A percentile compares a stretch with the other conserved stretches of the same genome.
phyloP scores from a whole-genome alignment of 2,888 invertebrate genomes.

The Arrhopalites spinosus region DNA sequence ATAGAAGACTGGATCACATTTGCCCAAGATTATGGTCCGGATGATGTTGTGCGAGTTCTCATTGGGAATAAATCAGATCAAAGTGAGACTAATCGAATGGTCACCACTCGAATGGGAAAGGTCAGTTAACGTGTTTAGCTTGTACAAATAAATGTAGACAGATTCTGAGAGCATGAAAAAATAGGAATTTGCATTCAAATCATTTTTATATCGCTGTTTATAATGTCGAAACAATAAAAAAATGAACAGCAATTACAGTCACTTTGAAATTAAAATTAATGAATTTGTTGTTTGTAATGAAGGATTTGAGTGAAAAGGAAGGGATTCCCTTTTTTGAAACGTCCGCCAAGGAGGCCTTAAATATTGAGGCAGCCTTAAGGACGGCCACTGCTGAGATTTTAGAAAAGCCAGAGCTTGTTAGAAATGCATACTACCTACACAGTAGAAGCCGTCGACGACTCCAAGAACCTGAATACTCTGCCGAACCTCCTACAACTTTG shows the following conservation, averaged over 20 bases:
- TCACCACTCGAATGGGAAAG: conserved; percentile 46
- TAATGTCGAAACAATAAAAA: too few relatives aligned
- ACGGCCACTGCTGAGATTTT: conserved; percentile 52
- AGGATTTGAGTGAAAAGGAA: conserved; percentile 31
- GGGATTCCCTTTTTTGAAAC: conserved; percentile 86
- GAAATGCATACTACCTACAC: conserved; percentile 39
- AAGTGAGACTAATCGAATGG: conserved; percentile 36
- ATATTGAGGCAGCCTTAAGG: conserved; percentile 83
- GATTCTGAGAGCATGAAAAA: too few relatives aligned
- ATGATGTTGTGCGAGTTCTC: conserved; percentile 43
- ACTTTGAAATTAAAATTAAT: neutral
- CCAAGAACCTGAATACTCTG: conserved; percentile 6
- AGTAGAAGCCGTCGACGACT: conserved; percentile 15
- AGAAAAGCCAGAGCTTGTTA: conserved; percentile 49
- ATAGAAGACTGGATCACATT: conserved; percentile 50
- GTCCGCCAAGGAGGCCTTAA: conserved; percentile 87
- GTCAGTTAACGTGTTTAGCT: neutral
- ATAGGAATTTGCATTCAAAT: neutral
- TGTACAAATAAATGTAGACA: neutral
- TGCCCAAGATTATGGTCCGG: conserved; percentile 43
- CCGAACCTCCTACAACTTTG: neutral
- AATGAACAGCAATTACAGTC: too few relatives aligned
- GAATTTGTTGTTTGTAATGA: conserved; percentile 1
- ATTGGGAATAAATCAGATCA: conserved; percentile 53
- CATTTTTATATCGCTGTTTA: too few relatives aligned